Base-by-base conservation (phyloP, 2,113 vertebrate species). In the Chitala chitala region DNA sequence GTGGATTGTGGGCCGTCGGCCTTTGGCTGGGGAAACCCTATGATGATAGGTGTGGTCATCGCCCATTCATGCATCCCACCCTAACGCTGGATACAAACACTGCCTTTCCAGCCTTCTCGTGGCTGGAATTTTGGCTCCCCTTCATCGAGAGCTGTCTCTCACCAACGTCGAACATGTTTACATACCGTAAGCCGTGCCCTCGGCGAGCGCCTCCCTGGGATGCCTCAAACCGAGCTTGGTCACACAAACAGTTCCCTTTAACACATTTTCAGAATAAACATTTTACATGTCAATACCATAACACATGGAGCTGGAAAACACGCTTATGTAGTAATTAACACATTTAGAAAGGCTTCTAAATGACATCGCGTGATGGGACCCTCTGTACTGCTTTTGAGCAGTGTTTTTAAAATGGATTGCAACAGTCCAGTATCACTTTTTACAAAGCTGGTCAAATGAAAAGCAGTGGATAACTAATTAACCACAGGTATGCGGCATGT, bases 41-140 rank as follows among this genome's bases (percentile, higher is more conserved):
- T 83, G 91, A 94, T 92, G 94, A 95, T 95, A 85, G 87, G 86
- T 90, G 89, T 89, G 81, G 78, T 76, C 81, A 78, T 79, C 66
- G 79, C 76, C 78, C 75, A 82, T 77, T 76, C 78, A 79, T 59
- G 54, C 22, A n/a, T 78, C 79, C 71, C 38, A 51, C 71, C 79
- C 80, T 44, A 71, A 79, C 76, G 78, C 79, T 80, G 73, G 79
- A 85, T 79, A 78, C 83, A 83, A 81, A 86, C 83, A 86, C n/a
- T n/a, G 80, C 86, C 84, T 44, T 5, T 3, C 13, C n/a, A 13
- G 40, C 26, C 13, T 3, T 66, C 13, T 66, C n/a, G 42, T 46
- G 59, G 29, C 59, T 36, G 59, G 33, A 36, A 9, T 17, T 63
- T 38, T 63, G 31, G 20, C 59, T 63, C 38, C n/a, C 0, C 2